A percentile compares a stretch with the other conserved stretches of the same genome.
phyloP scores from a whole-genome alignment of 2,113 vertebrate species.

The Erythrocebus patas region DNA sequence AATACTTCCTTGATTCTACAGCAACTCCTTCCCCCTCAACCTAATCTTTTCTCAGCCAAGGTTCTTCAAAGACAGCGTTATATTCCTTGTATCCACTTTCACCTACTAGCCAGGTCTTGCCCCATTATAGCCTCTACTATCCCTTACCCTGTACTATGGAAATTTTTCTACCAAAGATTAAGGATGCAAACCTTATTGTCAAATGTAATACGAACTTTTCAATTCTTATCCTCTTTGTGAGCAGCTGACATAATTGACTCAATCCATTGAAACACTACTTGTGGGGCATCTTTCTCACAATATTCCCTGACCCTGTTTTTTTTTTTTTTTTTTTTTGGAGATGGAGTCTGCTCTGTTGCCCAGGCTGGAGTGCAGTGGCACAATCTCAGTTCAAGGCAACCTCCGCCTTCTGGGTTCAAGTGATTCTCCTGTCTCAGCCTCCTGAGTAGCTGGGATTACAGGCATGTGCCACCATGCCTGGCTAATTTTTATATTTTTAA shows the following conservation, averaged over 20 bases:
- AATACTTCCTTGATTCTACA: neutral
- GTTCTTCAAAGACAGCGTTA: neutral
- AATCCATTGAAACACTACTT: neutral
- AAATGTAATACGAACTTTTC: neutral
- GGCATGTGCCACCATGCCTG: no score
- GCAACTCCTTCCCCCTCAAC: neutral
- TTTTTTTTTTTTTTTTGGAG: no score
- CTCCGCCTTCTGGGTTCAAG: no score
- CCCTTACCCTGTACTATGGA: neutral
- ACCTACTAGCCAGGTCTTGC: neutral
- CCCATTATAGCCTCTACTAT: neutral
- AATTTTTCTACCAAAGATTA: neutral
- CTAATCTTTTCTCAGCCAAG: neutral
- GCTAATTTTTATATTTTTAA: no score
- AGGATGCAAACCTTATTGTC: neutral
- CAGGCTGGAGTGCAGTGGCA: no score
- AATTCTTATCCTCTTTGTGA: neutral
- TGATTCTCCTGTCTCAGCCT: no score
- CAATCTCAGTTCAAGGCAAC: no score
- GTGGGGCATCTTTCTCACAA: neutral
- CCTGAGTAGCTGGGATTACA: no score
- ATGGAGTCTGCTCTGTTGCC: no score
- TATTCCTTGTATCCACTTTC: neutral
- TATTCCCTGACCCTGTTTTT: no score
- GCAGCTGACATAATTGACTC: neutral